A percentile compares a stretch with the other conserved stretches of the same genome.
Evolutionary conservation across 1,140 invertebrate species (phyloP).

Genomic region (Saccostrea glomerata): DNA sequence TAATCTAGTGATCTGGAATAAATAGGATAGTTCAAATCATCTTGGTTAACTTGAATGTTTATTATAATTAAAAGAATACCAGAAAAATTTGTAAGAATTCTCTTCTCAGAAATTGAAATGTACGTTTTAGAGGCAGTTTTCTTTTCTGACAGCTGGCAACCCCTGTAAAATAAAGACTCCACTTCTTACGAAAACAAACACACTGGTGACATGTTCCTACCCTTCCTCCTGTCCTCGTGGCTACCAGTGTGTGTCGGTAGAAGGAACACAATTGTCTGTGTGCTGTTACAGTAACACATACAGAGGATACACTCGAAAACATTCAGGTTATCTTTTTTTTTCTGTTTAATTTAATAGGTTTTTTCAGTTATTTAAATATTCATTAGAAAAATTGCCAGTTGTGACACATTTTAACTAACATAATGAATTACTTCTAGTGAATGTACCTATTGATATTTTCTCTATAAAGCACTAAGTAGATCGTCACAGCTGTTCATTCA

Average conservation of each 20-base stretch:
- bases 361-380: background rate
- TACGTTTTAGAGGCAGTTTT: background rate
- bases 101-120: too few relatives aligned
- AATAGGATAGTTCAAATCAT: too few relatives aligned
- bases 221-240: background rate
- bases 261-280: background rate
- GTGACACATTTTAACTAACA: too few relatives aligned
- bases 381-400: too few relatives aligned
- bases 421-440: too few relatives aligned
- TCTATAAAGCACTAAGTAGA: too few relatives aligned
- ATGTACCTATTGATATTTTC: too few relatives aligned
- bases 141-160: background rate
- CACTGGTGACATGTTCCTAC: background rate
- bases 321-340: background rate
- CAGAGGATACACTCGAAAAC: background rate
- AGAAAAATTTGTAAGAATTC: too few relatives aligned
- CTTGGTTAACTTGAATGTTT: too few relatives aligned
- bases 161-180: background rate
- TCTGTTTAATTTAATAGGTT: background rate
- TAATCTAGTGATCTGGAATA: too few relatives aligned
- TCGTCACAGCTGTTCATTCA: too few relatives aligned
- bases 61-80: too few relatives aligned
- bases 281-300: background rate
- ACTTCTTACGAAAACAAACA: background rate
- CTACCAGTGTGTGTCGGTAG: background rate